Conservation (phyloP, 2,888 invertebrate genomes). For the Ephialtes manifestator region DNA sequence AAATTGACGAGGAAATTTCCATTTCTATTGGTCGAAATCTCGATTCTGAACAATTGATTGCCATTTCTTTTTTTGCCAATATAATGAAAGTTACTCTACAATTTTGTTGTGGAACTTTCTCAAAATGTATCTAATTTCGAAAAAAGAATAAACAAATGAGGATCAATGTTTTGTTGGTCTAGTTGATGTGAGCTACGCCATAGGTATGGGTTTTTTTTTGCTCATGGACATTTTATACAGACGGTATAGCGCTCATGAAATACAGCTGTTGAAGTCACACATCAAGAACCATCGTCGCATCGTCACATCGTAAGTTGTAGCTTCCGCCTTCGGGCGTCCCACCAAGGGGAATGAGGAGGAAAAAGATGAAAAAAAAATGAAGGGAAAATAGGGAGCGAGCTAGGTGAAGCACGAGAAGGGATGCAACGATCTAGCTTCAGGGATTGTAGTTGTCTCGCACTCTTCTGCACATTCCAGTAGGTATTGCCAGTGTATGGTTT, state of each 20-base stretch:
- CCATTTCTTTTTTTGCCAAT: no score
- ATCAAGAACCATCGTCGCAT: conserved; percentile 75
- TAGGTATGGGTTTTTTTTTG: conserved; percentile 6
- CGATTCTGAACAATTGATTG: no score
- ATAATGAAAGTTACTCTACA: no score
- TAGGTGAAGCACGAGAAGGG: conserved; percentile 29
- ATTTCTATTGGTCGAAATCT: no score
- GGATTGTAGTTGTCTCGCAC: conserved; percentile 52
- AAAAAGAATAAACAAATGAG: background rate
- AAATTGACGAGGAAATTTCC: no score
- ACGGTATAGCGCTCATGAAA: conserved; percentile 55
- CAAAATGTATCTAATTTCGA: background rate
- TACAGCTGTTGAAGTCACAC: conserved; percentile 71
- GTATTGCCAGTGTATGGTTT: background rate
- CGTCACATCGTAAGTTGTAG: conserved; percentile 79
- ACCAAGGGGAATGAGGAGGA: conserved; percentile 35
- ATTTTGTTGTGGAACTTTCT: no score
- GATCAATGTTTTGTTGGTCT: background rate
- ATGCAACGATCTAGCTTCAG: conserved; percentile 49
- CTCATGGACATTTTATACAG: conserved; percentile 46
- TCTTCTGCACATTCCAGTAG: background rate
- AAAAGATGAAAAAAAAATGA: conserved; percentile 23
- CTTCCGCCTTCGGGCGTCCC: conserved; percentile 63
- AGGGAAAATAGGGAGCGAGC: conserved; percentile 34
- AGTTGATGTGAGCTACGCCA: background rate